phyloP scores from a whole-genome alignment of 2,888 invertebrate species.

The Minunthozetes semirufus region DNA sequence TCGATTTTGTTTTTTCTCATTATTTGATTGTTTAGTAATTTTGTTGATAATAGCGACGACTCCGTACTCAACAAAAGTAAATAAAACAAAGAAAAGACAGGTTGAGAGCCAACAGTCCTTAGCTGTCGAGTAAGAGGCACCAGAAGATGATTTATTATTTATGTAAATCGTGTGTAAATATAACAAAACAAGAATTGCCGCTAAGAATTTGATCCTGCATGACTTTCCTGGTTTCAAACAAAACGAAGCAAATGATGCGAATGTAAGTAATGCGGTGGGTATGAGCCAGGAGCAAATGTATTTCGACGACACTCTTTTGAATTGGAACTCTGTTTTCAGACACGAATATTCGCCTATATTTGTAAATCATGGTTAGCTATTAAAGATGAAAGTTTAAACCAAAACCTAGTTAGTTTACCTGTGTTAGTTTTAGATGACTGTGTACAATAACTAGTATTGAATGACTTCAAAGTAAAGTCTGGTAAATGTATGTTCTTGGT shows the following conservation, averaged over 20 bases:
- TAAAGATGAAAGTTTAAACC: not conserved
- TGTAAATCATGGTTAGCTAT: not conserved
- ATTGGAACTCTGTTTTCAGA: not conserved
- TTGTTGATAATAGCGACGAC: not conserved
- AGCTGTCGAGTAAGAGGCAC: not conserved
- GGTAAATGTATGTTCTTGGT: slow-evolving; percentile 54
- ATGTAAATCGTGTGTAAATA: not conserved
- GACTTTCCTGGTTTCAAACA: not conserved
- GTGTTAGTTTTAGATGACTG: slow-evolving; percentile 51
- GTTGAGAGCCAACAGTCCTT: not conserved
- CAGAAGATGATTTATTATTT: not conserved
- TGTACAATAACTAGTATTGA: slow-evolving; percentile 49
- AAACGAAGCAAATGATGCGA: not conserved
- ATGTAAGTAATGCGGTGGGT: not conserved
- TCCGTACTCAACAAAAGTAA: not conserved
- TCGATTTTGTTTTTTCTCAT: not conserved
- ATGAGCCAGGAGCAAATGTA: not conserved
- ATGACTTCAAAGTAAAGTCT: slow-evolving; percentile 49
- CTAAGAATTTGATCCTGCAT: not conserved
- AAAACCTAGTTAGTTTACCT: slow-evolving; percentile 16
- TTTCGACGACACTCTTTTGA: not conserved
- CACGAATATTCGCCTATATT: slow-evolving; percentile 3
- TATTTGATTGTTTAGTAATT: not conserved
- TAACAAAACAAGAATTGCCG: not conserved
- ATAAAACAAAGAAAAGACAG: not conserved